Conservation (phyloP, 2,888 invertebrate species). For the Phlogophora meticulosa region DNA sequence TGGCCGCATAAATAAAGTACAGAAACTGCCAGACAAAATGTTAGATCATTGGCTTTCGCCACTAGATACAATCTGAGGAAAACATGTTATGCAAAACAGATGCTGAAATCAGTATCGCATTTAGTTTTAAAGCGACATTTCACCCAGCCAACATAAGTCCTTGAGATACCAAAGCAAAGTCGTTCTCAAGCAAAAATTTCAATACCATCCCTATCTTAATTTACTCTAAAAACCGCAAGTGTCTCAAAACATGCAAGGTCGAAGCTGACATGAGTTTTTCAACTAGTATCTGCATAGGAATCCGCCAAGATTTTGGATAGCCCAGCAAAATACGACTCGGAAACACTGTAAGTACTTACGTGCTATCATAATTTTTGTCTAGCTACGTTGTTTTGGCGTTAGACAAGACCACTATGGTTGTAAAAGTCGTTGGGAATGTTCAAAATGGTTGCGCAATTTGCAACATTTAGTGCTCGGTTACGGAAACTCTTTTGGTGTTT, state of each 20-base stretch:
- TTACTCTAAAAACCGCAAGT: constrained; percentile 27
- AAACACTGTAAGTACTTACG: constrained; percentile 13
- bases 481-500: constrained; percentile 29
- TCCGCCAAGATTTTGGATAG: constrained; percentile 48
- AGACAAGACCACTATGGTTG: constrained; percentile 25
- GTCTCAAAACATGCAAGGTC: constrained; percentile 39
- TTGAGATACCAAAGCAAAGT: not conserved
- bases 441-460: constrained; percentile 33
- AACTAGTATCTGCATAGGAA: constrained; percentile 48
- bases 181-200: not conserved
- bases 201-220: constrained; percentile 11
- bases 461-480: constrained; percentile 18
- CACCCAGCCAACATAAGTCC: not conserved
- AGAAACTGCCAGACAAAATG: too few relatives aligned
- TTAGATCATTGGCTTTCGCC: not conserved
- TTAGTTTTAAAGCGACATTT: not conserved
- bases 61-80: not conserved
- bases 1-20: too few relatives aligned
- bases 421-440: constrained; percentile 36
- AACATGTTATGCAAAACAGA: not conserved
- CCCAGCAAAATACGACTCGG: constrained; percentile 26
- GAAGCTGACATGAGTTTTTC: constrained; percentile 22
- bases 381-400: constrained; percentile 34
- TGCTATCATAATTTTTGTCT: constrained; percentile 31
- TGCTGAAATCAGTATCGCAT: not conserved